Conservation (phyloP, 2,113 vertebrate genomes). For the Diadophis punctatus region DNA sequence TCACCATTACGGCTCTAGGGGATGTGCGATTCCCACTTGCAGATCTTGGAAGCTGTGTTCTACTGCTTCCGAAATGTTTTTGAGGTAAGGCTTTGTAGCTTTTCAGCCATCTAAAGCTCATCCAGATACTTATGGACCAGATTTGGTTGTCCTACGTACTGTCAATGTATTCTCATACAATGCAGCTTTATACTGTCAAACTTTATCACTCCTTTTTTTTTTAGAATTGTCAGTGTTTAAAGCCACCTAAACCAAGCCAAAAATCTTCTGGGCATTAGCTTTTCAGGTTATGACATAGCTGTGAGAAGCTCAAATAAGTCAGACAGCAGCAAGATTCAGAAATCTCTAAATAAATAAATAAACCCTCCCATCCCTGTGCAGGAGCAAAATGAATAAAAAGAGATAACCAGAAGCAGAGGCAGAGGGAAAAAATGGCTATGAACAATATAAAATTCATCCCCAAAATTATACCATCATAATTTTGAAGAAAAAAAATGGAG, state of each 20-base stretch:
- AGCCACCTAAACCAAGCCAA: not conserved
- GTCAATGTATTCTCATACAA: not conserved
- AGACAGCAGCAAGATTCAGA: not conserved
- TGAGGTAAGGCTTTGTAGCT: not conserved
- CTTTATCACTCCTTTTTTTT: not conserved
- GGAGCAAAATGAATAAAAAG: not conserved
- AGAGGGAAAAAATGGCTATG: not conserved
- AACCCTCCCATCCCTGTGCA: not conserved
- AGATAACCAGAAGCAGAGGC: not conserved
- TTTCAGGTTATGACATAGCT: not conserved
- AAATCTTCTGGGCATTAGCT: not conserved
- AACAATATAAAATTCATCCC: not conserved
- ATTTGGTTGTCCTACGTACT: not conserved
- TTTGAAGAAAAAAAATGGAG: not conserved
- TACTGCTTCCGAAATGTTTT: no score
- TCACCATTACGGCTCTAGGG: no score
- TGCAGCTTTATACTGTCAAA: not conserved
- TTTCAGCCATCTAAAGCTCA: not conserved
- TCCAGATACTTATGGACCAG: not conserved
- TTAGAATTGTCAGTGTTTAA: not conserved
- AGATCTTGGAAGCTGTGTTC: no score
- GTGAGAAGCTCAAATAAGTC: not conserved
- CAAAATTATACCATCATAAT: not conserved
- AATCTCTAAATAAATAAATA: not conserved
- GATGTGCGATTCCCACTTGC: no score